Evolutionary conservation across 2,797 vertebrate genomes (phyloP).

Genomic region (Galago senegalensis): DNA sequence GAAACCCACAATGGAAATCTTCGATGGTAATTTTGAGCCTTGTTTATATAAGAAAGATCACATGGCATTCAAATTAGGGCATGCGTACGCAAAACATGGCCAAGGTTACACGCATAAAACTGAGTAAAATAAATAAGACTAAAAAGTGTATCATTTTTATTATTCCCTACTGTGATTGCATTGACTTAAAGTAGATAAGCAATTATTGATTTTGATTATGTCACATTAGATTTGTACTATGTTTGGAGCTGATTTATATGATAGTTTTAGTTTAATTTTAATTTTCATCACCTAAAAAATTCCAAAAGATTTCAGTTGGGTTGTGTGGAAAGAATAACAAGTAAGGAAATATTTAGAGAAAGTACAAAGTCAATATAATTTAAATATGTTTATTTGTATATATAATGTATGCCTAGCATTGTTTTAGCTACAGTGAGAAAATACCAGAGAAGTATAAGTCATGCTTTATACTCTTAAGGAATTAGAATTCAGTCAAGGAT

Average conservation of each 20-base stretch:
- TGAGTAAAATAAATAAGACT: constrained; percentile 21
- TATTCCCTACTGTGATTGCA: background rate
- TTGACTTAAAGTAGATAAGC: background rate
- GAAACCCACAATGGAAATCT: constrained; percentile 20
- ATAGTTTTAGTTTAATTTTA: constrained; percentile 32
- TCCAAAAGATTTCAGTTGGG: background rate
- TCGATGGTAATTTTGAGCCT: background rate
- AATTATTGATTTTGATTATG: background rate
- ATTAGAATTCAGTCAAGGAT: background rate
- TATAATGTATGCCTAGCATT: background rate
- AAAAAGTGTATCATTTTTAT: background rate
- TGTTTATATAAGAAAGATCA: constrained; percentile 9
- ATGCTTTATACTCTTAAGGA: background rate
- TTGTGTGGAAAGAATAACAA: background rate
- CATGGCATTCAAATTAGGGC: background rate
- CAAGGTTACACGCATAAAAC: background rate
- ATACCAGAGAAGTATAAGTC: background rate
- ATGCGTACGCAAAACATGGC: background rate
- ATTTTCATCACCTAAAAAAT: constrained; percentile 9
- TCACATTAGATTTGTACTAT: background rate
- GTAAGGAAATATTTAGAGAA: background rate
- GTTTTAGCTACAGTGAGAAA: background rate
- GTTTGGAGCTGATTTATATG: constrained; percentile 33
- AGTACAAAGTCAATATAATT: background rate
- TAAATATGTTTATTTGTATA: background rate